Conservation (phyloP, 1,140 invertebrate species). For the Eupristina koningsbergeri region DNA sequence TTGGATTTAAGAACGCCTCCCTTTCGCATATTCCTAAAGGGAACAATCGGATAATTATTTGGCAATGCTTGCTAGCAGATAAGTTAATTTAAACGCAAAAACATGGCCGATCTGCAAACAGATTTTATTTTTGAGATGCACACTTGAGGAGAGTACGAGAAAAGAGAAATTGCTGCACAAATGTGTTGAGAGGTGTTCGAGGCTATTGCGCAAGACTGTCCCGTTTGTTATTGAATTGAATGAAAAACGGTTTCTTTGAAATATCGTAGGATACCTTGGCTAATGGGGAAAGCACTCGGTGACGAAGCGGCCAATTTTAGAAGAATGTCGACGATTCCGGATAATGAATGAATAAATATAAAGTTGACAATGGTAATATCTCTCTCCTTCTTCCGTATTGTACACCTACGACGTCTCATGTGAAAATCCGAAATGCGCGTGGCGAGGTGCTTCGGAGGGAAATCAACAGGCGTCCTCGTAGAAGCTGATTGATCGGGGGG, state of each 20-base stretch:
- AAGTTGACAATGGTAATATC: neutral
- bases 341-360: neutral
- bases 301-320: neutral
- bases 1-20: neutral
- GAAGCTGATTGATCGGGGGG: neutral
- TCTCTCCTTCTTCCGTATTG: neutral
- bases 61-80: neutral
- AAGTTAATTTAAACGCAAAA: no score
- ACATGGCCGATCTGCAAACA: no score
- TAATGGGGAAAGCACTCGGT: neutral
- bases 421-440: no score
- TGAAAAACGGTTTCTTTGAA: neutral
- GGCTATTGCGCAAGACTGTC: neutral
- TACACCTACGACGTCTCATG: neutral
- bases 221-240: neutral
- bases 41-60: neutral
- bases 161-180: neutral
- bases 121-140: no score
- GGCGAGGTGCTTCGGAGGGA: neutral
- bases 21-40: neutral
- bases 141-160: no score
- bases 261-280: neutral
- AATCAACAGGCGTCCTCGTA: no score
- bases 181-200: neutral
- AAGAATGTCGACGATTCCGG: neutral